These are phyloP conservation scores for Neosilurus mollespiculum DNA, from an alignment of 2,797 vertebrate species.

Conservation along the genomic window DNA sequence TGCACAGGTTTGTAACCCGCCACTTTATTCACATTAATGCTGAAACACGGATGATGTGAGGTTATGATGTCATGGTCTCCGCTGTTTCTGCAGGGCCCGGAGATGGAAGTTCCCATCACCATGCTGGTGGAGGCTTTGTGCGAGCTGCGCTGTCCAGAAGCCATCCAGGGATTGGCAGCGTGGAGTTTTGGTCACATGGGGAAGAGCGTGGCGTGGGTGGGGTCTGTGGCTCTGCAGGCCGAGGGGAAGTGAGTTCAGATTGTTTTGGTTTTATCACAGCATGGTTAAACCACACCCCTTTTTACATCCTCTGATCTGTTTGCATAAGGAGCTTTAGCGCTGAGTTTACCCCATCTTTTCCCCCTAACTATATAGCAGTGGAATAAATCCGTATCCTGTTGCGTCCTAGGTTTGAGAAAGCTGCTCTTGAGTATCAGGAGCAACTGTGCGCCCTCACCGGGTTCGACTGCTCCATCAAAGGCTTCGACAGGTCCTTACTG, in stretches of 20 bases:
- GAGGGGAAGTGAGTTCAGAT: constrained; percentile 84
- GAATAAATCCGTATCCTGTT: not conserved
- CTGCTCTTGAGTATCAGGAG: constrained; percentile 92
- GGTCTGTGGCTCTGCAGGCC: constrained; percentile 90
- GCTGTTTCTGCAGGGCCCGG: constrained; percentile 76
- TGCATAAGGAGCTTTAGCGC: too few species aligned
- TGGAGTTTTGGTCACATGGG: constrained; percentile 87
- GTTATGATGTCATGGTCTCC: not conserved
- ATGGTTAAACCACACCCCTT: not conserved
- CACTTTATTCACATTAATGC: not conserved
- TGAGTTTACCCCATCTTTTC: too few species aligned
- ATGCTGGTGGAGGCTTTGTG: constrained; percentile 95
- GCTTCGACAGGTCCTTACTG: constrained; percentile 82
- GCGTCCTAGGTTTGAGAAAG: constrained; percentile 90
- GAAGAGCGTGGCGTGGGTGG: constrained; percentile 87
- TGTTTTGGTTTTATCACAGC: not conserved
- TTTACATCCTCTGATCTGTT: not conserved
- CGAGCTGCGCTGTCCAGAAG: constrained; percentile 93
- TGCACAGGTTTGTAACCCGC: constrained; percentile 72
- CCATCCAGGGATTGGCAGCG: constrained; percentile 91
- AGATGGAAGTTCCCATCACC: constrained; percentile 90
- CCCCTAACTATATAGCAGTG: not conserved
- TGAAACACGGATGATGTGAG: not conserved
- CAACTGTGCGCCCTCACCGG: constrained; percentile 91
- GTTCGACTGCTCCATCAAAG: constrained; percentile 87